Evolutionary conservation across 2,113 vertebrate species (phyloP).

Genomic region (Casuarius casuarius): DNA sequence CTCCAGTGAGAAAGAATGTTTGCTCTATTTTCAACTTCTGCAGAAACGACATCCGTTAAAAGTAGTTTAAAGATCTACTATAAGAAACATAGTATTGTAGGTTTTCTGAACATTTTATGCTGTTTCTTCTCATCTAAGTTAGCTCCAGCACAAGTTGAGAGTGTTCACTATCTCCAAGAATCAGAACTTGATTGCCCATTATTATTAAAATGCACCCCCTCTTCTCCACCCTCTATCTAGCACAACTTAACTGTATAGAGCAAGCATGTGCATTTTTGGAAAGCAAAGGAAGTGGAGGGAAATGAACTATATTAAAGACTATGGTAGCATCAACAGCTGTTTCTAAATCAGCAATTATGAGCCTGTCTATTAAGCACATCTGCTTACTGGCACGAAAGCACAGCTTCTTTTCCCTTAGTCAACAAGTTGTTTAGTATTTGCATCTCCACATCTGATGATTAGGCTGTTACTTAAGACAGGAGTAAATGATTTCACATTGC

Average conservation of each 20-base stretch:
- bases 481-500: constrained; percentile 56
- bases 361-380: constrained; percentile 74
- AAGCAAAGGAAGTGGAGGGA: constrained; percentile 54
- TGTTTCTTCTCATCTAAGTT: background rate
- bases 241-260: background rate
- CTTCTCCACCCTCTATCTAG: constrained; percentile 22
- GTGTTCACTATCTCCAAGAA: background rate
- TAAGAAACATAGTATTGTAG: background rate
- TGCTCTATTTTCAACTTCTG: background rate
- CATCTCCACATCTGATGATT: constrained; percentile 82
- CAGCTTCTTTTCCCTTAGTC: constrained; percentile 79
- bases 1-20: background rate
- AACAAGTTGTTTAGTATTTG: constrained; percentile 80
- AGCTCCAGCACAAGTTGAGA: background rate
- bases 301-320: constrained; percentile 38
- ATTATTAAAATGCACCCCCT: background rate
- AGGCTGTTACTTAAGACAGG: constrained; percentile 78
- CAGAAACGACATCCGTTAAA: background rate
- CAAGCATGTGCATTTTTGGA: background rate
- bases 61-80: background rate
- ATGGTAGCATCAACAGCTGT: constrained; percentile 69
- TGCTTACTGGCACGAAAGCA: constrained; percentile 77
- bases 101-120: background rate
- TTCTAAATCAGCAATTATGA: constrained; percentile 70
- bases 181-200: constrained; percentile 2